These are phyloP conservation scores for Standfussiana lucernea DNA, from an alignment of 2,888 invertebrate species.

Conservation along the genomic window DNA sequence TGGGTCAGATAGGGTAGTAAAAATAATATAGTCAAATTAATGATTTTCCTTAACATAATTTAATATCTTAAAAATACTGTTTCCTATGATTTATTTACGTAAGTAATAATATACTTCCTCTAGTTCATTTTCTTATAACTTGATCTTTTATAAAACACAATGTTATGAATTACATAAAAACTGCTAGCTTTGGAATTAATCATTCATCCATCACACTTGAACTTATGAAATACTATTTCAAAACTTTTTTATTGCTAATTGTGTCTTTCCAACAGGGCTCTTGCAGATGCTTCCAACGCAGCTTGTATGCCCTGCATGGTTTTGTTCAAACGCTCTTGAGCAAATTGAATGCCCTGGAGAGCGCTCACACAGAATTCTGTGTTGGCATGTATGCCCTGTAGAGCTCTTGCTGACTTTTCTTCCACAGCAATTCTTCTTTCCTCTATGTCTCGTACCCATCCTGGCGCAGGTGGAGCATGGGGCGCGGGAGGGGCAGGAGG, in stretches of 20 bases:
- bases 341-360: constrained; percentile 28
- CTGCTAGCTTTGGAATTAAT: not conserved
- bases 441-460: constrained; percentile 27
- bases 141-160: not conserved
- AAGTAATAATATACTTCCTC: not conserved
- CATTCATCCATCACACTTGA: not conserved
- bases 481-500: not conserved
- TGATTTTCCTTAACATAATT: not conserved
- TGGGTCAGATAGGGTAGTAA: not conserved
- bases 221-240: not conserved
- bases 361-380: constrained; percentile 40
- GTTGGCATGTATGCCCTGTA: constrained; percentile 37
- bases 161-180: not conserved
- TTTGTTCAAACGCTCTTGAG: constrained; percentile 36
- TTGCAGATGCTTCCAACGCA: constrained; percentile 29
- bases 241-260: constrained; percentile 1
- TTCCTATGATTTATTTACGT: not conserved
- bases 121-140: not conserved
- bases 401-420: constrained; percentile 33
- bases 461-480: constrained; percentile 1
- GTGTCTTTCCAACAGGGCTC: constrained; percentile 14
- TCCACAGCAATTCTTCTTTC: constrained; percentile 29
- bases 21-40: not conserved
- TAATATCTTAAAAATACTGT: constrained; percentile 18
- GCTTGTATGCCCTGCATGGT: constrained; percentile 33